Conservation (phyloP, 1,140 invertebrate species). For the Papilio aristodemus region DNA sequence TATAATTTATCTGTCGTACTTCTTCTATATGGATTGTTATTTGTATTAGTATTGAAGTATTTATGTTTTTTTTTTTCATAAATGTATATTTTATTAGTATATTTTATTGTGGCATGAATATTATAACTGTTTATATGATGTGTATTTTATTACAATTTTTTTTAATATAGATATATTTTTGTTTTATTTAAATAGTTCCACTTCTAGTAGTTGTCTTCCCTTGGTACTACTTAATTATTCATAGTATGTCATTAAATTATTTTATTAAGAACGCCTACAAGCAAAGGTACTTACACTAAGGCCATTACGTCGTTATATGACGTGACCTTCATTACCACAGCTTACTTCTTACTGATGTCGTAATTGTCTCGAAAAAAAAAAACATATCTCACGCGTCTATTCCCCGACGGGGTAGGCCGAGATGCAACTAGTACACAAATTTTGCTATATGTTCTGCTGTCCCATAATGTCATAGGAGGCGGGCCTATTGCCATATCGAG, state of each 20-base stretch:
- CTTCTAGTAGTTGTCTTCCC: conserved; percentile 3
- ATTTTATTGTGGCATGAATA: conserved; percentile 31
- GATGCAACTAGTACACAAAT: no score
- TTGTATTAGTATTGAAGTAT: conserved; percentile 37
- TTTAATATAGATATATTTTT: conserved; percentile 26
- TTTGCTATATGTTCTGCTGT: no score
- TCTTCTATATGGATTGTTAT: conserved; percentile 39
- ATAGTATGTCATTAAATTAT: background rate
- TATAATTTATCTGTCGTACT: conserved; percentile 36
- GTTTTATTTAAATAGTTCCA: conserved; percentile 27
- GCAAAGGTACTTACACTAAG: conserved; percentile 1
- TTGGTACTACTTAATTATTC: conserved; percentile 4
- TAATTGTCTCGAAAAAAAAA: background rate
- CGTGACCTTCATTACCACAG: conserved; percentile 1
- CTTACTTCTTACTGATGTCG: background rate
- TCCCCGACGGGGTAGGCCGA: no score
- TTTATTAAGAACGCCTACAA: conserved; percentile 3
- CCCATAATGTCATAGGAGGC: no score
- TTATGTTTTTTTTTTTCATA: conserved; percentile 25
- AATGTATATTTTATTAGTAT: conserved; percentile 20
- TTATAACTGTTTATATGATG: conserved; percentile 28
- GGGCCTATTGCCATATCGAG: no score
- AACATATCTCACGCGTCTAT: no score
- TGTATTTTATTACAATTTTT: conserved; percentile 33
- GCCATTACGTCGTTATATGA: background rate